phyloP scores from a whole-genome alignment of 2,888 invertebrate species.

The Prosapia bicincta region DNA sequence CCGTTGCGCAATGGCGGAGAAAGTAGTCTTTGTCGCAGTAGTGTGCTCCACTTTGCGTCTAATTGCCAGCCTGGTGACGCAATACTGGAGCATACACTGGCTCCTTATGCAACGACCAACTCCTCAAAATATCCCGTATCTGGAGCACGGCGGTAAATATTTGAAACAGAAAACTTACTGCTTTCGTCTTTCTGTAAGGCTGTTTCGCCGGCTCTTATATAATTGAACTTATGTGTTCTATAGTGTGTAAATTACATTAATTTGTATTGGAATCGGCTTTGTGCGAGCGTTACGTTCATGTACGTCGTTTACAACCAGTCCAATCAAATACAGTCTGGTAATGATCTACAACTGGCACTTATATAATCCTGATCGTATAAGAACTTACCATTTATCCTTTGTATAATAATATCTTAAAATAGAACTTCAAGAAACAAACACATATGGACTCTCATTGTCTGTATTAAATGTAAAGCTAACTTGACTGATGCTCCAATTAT shows the following conservation, averaged over 20 bases:
- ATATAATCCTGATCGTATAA: too few species aligned
- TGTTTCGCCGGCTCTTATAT: neutral
- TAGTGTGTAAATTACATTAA: neutral
- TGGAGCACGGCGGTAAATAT: neutral
- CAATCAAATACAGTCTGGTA: too few species aligned
- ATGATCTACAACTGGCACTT: too few species aligned
- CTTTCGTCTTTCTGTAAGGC: neutral
- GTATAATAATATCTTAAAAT: too few species aligned
- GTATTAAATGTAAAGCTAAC: too few species aligned
- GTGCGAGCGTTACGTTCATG: too few species aligned
- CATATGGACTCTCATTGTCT: too few species aligned
- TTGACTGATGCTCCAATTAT: too few species aligned
- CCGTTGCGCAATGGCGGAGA: conserved; percentile 8
- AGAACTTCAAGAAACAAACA: too few species aligned
- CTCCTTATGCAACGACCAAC: conserved; percentile 14
- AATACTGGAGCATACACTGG: conserved; percentile 9
- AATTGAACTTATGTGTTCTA: neutral
- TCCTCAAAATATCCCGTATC: neutral
- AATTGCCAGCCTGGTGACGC: conserved; percentile 13
- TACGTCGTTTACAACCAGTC: too few species aligned
- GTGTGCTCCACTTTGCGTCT: conserved; percentile 20
- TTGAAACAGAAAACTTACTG: neutral
- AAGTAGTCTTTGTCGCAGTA: conserved; percentile 27
- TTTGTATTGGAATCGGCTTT: too few species aligned
- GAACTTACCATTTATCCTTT: too few species aligned